Evolutionary conservation across 2,797 vertebrate species (phyloP).

Genomic region (Falco cherrug): DNA sequence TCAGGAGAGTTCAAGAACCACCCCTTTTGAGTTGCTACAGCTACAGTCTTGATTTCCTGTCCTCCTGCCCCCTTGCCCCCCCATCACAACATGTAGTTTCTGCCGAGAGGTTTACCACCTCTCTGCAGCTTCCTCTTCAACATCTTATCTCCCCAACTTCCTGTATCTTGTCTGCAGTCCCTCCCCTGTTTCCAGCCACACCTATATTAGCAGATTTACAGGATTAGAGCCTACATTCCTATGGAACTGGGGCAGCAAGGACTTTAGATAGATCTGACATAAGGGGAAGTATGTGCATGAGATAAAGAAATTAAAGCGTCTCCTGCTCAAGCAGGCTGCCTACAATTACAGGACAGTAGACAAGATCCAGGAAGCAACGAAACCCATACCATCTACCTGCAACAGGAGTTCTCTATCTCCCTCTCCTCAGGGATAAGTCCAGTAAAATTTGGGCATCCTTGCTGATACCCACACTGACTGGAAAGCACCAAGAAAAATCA

Average conservation of each 20-base stretch:
- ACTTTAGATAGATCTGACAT: slow-evolving; percentile 8
- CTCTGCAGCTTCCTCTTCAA: background rate
- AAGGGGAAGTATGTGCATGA: background rate
- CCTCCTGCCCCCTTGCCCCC: too few relatives aligned
- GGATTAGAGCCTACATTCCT: slow-evolving; percentile 12
- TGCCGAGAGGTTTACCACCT: background rate
- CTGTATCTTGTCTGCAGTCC: background rate
- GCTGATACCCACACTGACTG: background rate
- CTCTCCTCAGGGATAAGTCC: background rate
- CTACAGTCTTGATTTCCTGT: background rate
- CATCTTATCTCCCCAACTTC: background rate
- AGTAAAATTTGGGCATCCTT: background rate
- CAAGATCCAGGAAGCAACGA: background rate
- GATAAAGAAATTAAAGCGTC: background rate
- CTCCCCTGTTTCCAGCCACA: background rate
- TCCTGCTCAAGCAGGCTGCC: background rate
- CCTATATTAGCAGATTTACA: slow-evolving; percentile 17
- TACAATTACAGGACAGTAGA: background rate
- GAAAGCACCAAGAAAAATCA: background rate
- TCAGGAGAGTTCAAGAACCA: background rate
- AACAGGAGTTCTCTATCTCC: background rate
- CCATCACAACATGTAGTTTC: background rate
- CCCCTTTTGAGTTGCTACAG: background rate
- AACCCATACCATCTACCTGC: fast-evolving
- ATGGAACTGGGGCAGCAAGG: slow-evolving; percentile 20